phyloP scores from a whole-genome alignment of 2,888 invertebrate genomes.

The Emmelina monodactyla region DNA sequence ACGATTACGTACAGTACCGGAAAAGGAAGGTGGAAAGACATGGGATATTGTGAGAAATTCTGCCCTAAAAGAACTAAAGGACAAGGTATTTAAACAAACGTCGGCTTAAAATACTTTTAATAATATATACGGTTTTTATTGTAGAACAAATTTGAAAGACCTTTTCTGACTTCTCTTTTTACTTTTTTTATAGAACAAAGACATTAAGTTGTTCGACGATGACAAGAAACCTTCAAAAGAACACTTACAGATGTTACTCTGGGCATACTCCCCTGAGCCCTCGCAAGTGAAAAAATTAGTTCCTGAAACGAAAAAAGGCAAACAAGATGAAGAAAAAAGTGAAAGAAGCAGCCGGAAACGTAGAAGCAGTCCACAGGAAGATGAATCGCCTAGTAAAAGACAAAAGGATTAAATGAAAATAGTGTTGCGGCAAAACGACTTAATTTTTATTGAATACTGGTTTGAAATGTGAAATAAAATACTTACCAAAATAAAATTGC shows the following conservation, averaged over 20 bases:
- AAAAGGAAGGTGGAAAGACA: conserved; percentile 61
- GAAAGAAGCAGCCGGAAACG: conserved; percentile 31
- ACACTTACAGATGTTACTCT: conserved; percentile 73
- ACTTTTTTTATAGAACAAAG: conserved; percentile 59
- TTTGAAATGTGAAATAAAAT: neutral
- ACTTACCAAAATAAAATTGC: neutral
- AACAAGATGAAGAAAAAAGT: conserved; percentile 19
- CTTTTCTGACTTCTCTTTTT: too few species aligned
- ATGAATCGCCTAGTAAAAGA: conserved; percentile 36
- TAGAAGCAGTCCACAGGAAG: conserved; percentile 29
- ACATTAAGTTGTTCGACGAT: conserved; percentile 68
- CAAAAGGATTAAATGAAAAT: conserved; percentile 28
- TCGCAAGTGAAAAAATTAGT: conserved; percentile 68
- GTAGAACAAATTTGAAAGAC: too few species aligned
- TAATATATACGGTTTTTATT: too few species aligned
- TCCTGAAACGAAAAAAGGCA: conserved; percentile 30
- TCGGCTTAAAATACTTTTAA: too few species aligned
- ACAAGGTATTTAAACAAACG: conserved; percentile 34
- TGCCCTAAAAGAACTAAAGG: conserved; percentile 64
- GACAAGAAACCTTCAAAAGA: conserved; percentile 73
- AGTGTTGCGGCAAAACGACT: neutral
- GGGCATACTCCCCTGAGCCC: conserved; percentile 80
- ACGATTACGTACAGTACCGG: conserved; percentile 71
- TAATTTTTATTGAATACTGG: conserved; percentile 11
- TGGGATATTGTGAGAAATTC: conserved; percentile 80